Conservation (phyloP, 2,113 vertebrate genomes). For the Alouatta palliata region DNA sequence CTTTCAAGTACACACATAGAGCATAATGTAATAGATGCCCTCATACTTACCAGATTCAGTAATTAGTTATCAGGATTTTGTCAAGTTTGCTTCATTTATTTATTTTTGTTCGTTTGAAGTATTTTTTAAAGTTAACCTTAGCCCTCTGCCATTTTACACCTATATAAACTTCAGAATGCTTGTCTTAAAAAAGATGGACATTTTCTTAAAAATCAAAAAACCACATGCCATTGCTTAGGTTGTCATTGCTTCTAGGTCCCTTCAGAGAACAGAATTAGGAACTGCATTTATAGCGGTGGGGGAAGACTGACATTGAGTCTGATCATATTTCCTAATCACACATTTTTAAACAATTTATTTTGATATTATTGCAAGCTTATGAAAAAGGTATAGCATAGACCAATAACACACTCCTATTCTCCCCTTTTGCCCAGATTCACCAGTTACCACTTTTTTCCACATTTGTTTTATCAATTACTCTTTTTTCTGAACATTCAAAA, state of each 20-base stretch:
- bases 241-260: not conserved
- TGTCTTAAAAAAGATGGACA: not conserved
- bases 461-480: not conserved
- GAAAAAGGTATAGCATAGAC: not conserved
- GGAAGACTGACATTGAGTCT: not conserved
- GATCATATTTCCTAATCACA: not conserved
- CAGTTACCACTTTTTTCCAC: not conserved
- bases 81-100: not conserved
- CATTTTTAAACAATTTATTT: slow-evolving; percentile 8
- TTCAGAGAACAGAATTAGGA: not conserved
- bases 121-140: not conserved
- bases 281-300: not conserved
- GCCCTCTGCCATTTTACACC: not conserved
- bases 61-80: too few relatives aligned
- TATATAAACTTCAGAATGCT: not conserved
- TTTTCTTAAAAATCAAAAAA: not conserved
- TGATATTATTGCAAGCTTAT: not conserved
- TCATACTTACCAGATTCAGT: rapidly evolving
- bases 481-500: not conserved
- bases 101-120: not conserved
- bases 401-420: not conserved
- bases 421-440: not conserved
- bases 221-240: not conserved
- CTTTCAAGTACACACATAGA: not conserved
- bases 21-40: not conserved